phyloP scores from a whole-genome alignment of 2,113 vertebrate genomes.

The Hoplias malabaricus region DNA sequence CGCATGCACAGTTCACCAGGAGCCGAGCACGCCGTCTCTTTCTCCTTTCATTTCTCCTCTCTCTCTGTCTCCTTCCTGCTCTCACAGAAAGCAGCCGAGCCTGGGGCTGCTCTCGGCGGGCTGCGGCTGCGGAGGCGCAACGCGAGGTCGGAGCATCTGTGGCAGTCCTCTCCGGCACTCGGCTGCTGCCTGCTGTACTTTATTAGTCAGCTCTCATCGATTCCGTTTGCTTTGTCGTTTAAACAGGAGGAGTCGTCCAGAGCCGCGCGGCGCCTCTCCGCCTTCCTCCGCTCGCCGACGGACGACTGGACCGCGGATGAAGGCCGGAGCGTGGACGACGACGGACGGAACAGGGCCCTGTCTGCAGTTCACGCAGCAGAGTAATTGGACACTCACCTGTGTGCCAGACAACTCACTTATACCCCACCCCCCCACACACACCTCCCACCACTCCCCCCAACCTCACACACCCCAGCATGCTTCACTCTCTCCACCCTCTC shows the following conservation, averaged over 20 bases:
- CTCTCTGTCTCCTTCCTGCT: constrained; percentile 13
- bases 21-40: constrained; percentile 57
- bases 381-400: constrained; percentile 99
- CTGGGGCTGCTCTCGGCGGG: constrained; percentile 11
- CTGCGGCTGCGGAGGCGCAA: neutral
- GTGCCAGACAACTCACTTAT: constrained; percentile 95
- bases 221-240: constrained; percentile 78
- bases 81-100: neutral
- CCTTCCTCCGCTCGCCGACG: constrained; percentile 80
- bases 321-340: constrained; percentile 74
- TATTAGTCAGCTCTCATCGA: constrained; percentile 80
- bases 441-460: too few relatives aligned
- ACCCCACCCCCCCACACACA: constrained; percentile 60
- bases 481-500: constrained; percentile 82
- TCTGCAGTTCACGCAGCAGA: constrained; percentile 91
- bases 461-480: constrained; percentile 79
- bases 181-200: constrained; percentile 69
- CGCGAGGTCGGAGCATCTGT: constrained; percentile 36
- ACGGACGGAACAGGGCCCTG: constrained; percentile 84
- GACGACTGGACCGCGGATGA: constrained; percentile 80
- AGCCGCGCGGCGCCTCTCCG: constrained; percentile 79
- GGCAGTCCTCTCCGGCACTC: constrained; percentile 59
- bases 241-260: constrained; percentile 85
- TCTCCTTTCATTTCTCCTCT: constrained; percentile 56
- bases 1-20: constrained; percentile 70